Evolutionary conservation across 2,888 invertebrate species (phyloP).

Genomic region (Galeruca laticollis): DNA sequence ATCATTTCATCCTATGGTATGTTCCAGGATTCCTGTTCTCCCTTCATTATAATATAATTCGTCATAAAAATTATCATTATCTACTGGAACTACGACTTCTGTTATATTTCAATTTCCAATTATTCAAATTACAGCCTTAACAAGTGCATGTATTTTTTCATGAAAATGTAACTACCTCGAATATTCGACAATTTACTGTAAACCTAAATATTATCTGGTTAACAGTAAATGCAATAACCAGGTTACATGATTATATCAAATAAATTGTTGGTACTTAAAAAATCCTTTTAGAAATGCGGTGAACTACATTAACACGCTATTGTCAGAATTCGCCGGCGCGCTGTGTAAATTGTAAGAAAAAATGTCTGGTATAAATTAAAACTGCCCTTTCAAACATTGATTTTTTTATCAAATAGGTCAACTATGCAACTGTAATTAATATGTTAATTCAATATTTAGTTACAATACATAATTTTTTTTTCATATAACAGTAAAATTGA

Average conservation of each 20-base stretch:
- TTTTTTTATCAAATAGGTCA: conserved; percentile 7
- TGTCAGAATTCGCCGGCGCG: conserved; percentile 4
- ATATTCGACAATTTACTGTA: background rate
- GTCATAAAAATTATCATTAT: no score
- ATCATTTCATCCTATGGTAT: no score
- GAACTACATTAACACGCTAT: conserved; percentile 6
- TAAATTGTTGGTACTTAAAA: conserved; percentile 1
- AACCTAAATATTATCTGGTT: background rate
- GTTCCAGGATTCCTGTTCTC: no score
- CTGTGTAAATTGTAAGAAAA: background rate
- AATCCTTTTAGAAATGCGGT: conserved; percentile 5
- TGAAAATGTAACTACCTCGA: background rate
- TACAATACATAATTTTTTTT: background rate
- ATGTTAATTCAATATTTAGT: background rate
- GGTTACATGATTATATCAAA: background rate
- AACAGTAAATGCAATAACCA: background rate
- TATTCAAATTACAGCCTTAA: no score
- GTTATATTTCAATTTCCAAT: no score
- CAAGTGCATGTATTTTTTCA: background rate
- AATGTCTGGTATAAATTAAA: background rate
- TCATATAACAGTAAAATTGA: background rate
- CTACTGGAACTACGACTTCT: no score
- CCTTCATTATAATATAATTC: no score
- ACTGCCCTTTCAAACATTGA: conserved; percentile 1
- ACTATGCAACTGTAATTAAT: background rate